These are phyloP conservation scores for Gymnothorax javanicus DNA, from an alignment of 2,797 vertebrate genomes.

Conservation along the genomic window DNA sequence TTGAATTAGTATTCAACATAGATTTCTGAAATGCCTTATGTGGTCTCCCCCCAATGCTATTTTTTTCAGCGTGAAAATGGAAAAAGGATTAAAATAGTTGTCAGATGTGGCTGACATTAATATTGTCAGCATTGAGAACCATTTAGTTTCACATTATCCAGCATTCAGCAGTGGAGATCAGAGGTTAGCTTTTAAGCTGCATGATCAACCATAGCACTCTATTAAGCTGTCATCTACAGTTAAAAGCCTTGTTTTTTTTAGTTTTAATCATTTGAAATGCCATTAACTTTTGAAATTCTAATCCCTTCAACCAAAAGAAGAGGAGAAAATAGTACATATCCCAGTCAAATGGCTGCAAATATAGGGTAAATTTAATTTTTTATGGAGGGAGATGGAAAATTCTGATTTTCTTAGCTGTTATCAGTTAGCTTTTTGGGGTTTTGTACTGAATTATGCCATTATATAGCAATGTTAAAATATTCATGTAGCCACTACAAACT, in stretches of 20 bases:
- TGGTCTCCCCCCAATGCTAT: background rate
- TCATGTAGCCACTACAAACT: background rate
- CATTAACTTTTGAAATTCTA: constrained; percentile 64
- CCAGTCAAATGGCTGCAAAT: constrained; percentile 7
- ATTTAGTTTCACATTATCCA: constrained; percentile 30
- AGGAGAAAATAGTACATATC: constrained; percentile 50
- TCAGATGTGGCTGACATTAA: constrained; percentile 21
- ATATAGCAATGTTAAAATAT: constrained; percentile 1
- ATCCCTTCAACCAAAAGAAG: constrained; percentile 50
- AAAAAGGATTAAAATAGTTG: background rate
- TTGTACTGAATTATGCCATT: background rate
- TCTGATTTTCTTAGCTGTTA: background rate
- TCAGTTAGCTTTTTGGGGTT: background rate
- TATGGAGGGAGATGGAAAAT: background rate
- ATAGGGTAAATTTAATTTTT: constrained; percentile 7
- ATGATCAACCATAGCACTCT: constrained; percentile 53
- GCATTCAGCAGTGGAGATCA: constrained; percentile 51
- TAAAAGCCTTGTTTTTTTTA: constrained; percentile 42
- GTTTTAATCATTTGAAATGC: constrained; percentile 71
- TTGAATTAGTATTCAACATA: background rate
- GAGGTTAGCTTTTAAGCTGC: constrained; percentile 53
- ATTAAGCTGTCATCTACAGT: constrained; percentile 66
- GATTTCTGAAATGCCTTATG: background rate
- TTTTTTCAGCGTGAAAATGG: constrained; percentile 1
- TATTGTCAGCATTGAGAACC: background rate